These are phyloP conservation scores for Pomatorhinus ruficollis DNA, from an alignment of 2,113 vertebrate genomes.

Conservation along the genomic window DNA sequence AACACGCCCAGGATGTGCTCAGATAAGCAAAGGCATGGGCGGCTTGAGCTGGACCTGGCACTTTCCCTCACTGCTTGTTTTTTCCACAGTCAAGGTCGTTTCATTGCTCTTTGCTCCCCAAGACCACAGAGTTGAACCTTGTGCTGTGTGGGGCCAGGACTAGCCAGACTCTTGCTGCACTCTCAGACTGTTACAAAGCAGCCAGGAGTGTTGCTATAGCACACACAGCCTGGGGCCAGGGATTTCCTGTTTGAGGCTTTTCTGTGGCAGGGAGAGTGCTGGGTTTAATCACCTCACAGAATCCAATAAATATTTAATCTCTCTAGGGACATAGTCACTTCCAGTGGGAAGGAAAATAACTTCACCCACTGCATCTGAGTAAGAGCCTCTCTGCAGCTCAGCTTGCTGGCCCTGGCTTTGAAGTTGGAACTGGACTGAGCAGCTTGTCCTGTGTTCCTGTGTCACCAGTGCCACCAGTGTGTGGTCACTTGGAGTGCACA, in stretches of 20 bases:
- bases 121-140: background rate
- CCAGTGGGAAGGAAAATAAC: background rate
- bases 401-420: background rate
- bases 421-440: background rate
- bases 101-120: background rate
- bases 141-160: background rate
- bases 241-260: background rate
- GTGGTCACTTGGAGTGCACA: background rate
- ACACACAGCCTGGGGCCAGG: background rate
- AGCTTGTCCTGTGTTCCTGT: background rate
- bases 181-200: background rate
- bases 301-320: conserved; percentile 2
- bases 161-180: background rate
- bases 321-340: conserved; percentile 1
- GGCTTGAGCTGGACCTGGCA: background rate
- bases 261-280: background rate
- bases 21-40: background rate
- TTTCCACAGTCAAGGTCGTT: background rate
- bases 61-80: background rate
- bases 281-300: background rate
- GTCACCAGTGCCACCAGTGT: background rate
- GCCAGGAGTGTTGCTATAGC: background rate
- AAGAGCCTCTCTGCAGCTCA: background rate
- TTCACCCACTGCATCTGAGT: background rate
- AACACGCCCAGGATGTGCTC: background rate